Base-by-base conservation (phyloP, 2,888 invertebrate species). In the Sicus ferrugineus region DNA sequence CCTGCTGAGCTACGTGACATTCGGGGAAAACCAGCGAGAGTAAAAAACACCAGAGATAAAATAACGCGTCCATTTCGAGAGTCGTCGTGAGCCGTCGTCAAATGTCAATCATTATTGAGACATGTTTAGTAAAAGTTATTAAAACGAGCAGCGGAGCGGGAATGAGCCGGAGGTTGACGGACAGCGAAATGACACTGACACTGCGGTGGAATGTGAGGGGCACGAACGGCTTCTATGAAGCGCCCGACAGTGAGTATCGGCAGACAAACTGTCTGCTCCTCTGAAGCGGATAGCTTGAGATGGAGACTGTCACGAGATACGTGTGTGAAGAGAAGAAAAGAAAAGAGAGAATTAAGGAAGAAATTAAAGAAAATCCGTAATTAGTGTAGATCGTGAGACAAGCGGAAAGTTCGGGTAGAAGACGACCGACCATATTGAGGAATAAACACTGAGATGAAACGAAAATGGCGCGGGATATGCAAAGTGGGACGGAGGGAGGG, bases 41-140 rank as follows among this genome's bases (percentile, higher is more conserved):
- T 38, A 16, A 26, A 26, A 52, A 62, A 54, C 50, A 65, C 38
- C 70, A 72, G 61, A 71, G 68, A 70, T 69, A 70, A 74, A 75
- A 7, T 5, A 21, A 16, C 48, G 73, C 75, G 76, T 77, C 75
- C 77, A 78, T 77, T 76, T 75, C 76, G n/a, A n/a, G 31, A 64
- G 48, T 64, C 77, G n/a, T n/a, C n/a, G n/a, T n/a, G n/a, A n/a
- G n/a, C n/a, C n/a, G n/a, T n/a, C n/a, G 76, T 77, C 79, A 78
- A 79, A 77, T 77, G 78, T 77, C 79, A 77, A 79, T 78, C 78
- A 79, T 76, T 75, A 74, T 65, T 50, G 68, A 72, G 48, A 62
- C 54, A 28, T 67, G 69, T 48, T 59, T 54, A 67, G 46, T 19
- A 48, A 68, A 72, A 71, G 23, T 68, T 46, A 50, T 48, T 31